Evolutionary conservation across 2,888 invertebrate genomes (phyloP), one percentile per base, ranked within the genome.

Genomic region (Strigamia transsilvanica): DNA sequence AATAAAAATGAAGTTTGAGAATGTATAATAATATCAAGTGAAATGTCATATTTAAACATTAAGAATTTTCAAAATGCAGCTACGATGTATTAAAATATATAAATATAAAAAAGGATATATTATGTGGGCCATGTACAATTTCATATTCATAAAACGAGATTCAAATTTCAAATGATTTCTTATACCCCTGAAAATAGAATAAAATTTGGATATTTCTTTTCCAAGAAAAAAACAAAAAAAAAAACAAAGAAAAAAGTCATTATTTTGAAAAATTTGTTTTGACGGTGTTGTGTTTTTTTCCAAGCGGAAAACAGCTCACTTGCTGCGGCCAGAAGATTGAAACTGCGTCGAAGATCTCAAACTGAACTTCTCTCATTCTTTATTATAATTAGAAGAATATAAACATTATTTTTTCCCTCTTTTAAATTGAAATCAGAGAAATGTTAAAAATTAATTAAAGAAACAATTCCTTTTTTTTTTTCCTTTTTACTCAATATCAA

Each of bases 31-130:
- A 46, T 46, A 46, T 46, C 46, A 56, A 56, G 56, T 56, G 18
- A 56, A 56, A 56, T 56, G 18, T 56, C 56, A 56, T 18, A 18
- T 56, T 15, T 56, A 56, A 56, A 56, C 56, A 18, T 56, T 56
- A 56, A 56, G 21, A 56, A 56, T 56, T 56, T 56, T 56, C 56
- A 56, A 56, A 56, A 56, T 56, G 56, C 56, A 56, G 56, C 56
- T 56, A 56, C 56, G 56, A 56, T 56, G 56, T 56, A 56, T 56
- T 56, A 56, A 56, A 56, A 56, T 56, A 56, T 56, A 56, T 56
- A 56, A 56, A 56, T 56, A 56, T 56, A 56, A 56, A 56, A n/a
- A 56, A n/a, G 18, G 15, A 56, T 56, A n/a, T 15, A 56, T 56
- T 56, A 18, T 56, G n/a, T 56, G 56, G 56, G 56, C 56, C 56